A percentile compares a stretch with the other conserved stretches of the same genome.
These are phyloP conservation scores for Helarctos malayanus DNA, from an alignment of 2,797 vertebrate genomes.

Conservation along the genomic window DNA sequence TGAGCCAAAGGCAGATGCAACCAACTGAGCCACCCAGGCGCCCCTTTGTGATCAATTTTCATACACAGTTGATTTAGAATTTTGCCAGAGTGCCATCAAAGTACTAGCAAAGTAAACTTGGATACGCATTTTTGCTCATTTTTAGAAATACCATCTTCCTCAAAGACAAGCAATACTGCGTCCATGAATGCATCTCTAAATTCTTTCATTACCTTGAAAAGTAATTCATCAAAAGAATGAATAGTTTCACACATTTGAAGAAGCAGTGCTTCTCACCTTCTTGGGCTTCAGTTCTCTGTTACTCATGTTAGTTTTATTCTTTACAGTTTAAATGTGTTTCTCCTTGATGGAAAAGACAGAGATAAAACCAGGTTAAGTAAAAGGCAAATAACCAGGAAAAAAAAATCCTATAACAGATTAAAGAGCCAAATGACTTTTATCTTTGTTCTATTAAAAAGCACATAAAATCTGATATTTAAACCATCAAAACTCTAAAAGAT, in stretches of 20 bases:
- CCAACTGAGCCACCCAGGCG: neutral
- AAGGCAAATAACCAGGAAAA: neutral
- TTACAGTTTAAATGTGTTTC: neutral
- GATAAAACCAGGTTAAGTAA: constrained; percentile 4
- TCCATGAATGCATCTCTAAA: neutral
- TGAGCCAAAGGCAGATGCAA: neutral
- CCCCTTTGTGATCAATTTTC: neutral
- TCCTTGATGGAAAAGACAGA: constrained; percentile 18
- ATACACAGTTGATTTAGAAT: constrained; percentile 4
- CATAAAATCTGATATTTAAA: constrained; percentile 43
- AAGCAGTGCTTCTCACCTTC: neutral
- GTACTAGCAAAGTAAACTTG: neutral
- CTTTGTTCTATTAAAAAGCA: constrained; percentile 53
- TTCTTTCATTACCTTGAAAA: constrained; percentile 35
- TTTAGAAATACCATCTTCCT: neutral
- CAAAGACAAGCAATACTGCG: neutral
- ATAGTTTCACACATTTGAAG: neutral
- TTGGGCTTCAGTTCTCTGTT: neutral
- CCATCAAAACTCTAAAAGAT: neutral
- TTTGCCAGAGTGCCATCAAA: neutral
- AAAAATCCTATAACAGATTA: constrained; percentile 43
- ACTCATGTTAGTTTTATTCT: neutral
- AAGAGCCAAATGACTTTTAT: constrained; percentile 10
- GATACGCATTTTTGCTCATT: neutral
- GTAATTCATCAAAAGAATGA: neutral